Evolutionary conservation across 2,797 vertebrate species (phyloP).

Genomic region (Ctenosaura bakeri): DNA sequence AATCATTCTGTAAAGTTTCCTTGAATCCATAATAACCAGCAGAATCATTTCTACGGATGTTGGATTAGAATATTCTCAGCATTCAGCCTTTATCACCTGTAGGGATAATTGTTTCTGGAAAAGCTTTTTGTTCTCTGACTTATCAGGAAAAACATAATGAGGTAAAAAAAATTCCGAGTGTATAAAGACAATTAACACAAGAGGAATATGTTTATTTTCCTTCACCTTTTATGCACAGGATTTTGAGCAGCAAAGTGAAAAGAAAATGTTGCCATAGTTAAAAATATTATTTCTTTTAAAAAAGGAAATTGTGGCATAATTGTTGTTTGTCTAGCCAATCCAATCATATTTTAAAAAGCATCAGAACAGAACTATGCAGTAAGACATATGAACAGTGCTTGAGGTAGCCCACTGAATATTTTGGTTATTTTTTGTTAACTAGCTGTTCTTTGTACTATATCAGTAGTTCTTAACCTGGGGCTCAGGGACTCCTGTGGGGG

Average conservation of each 20-base stretch:
- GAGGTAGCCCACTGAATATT: too few species aligned
- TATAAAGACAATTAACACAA: slow-evolving; percentile 15
- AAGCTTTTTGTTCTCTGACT: not conserved
- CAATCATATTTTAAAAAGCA: not conserved
- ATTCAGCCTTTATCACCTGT: not conserved
- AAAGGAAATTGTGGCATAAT: not conserved
- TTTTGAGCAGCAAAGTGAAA: not conserved
- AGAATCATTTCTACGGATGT: not conserved
- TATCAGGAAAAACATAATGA: not conserved
- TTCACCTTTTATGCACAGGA: not conserved
- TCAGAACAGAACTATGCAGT: too few species aligned
- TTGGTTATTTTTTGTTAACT: too few species aligned
- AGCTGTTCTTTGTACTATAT: too few species aligned
- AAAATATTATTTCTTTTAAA: not conserved
- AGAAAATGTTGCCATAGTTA: not conserved
- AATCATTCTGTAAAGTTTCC: not conserved
- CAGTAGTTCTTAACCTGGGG: too few species aligned
- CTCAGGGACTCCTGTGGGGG: too few species aligned
- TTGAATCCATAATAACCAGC: not conserved
- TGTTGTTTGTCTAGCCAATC: not conserved
- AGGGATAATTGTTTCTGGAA: not conserved
- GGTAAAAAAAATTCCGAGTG: not conserved
- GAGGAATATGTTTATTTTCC: slow-evolving; percentile 1
- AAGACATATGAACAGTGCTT: too few species aligned
- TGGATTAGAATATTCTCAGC: not conserved